Evolutionary conservation across 2,113 vertebrate species (phyloP).

Genomic region (Pogona vitticeps): DNA sequence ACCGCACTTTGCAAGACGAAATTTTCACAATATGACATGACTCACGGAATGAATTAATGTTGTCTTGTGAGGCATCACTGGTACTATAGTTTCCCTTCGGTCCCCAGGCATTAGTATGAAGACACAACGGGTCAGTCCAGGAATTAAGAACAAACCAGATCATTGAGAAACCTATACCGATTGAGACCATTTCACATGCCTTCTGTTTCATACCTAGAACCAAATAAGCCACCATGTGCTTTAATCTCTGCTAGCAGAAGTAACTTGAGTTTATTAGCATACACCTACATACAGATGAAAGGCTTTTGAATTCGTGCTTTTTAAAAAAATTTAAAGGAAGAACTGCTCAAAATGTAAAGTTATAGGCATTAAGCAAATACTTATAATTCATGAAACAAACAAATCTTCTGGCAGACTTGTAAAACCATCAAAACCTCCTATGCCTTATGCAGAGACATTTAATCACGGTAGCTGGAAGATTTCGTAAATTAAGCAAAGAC

Average conservation of each 20-base stretch:
- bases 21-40: no score
- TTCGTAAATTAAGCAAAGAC: slow-evolving; percentile 19
- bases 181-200: background rate
- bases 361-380: slow-evolving; percentile 1
- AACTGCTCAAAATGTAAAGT: background rate
- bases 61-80: no score
- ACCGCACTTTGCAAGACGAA: no score
- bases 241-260: background rate
- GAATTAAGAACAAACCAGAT: background rate
- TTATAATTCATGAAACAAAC: slow-evolving; percentile 28
- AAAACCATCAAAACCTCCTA: background rate
- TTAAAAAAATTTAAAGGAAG: background rate
- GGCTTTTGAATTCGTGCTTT: background rate
- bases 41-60: no score
- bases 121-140: no score
- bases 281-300: background rate
- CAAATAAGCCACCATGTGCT: background rate
- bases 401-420: background rate
- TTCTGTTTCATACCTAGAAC: background rate
- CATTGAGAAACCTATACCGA: no score
- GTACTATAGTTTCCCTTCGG: no score
- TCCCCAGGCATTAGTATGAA: no score
- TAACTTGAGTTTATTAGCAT: background rate
- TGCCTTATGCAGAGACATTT: background rate
- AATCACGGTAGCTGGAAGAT: background rate